These are phyloP conservation scores for Chelonoidis abingdonii DNA, from an alignment of 2,113 vertebrate species.

Conservation along the genomic window DNA sequence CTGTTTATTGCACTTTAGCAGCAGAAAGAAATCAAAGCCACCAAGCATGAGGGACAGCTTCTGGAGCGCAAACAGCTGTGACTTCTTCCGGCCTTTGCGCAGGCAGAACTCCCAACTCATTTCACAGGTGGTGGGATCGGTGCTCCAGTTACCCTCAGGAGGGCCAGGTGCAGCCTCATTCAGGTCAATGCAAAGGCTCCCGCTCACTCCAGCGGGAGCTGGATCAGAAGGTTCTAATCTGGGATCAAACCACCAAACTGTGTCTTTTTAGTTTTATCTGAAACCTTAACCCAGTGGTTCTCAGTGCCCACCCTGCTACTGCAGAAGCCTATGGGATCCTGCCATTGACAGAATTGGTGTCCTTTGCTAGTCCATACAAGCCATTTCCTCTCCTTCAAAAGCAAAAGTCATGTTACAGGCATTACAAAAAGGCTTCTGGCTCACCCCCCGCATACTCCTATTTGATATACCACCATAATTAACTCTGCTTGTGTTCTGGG, in stretches of 20 bases:
- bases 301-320: background rate
- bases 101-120: background rate
- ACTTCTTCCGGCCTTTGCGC: too few species aligned
- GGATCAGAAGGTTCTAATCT: background rate
- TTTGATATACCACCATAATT: too few species aligned
- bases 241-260: background rate
- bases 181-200: background rate
- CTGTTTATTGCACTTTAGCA: background rate
- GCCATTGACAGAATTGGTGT: background rate
- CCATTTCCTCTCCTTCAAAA: background rate
- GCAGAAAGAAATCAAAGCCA: background rate
- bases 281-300: too few species aligned
- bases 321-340: background rate
- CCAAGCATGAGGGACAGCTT: background rate
- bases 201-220: background rate
- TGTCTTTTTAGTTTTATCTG: background rate
- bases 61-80: too few species aligned
- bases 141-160: background rate
- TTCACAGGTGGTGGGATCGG: background rate
- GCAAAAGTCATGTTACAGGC: background rate
- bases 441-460: too few species aligned
- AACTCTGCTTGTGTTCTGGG: background rate
- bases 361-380: background rate
- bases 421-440: background rate
- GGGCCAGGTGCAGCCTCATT: background rate